Evolutionary conservation across 2,113 vertebrate species (phyloP).

Genomic region (Gymnobelideus leadbeateri): DNA sequence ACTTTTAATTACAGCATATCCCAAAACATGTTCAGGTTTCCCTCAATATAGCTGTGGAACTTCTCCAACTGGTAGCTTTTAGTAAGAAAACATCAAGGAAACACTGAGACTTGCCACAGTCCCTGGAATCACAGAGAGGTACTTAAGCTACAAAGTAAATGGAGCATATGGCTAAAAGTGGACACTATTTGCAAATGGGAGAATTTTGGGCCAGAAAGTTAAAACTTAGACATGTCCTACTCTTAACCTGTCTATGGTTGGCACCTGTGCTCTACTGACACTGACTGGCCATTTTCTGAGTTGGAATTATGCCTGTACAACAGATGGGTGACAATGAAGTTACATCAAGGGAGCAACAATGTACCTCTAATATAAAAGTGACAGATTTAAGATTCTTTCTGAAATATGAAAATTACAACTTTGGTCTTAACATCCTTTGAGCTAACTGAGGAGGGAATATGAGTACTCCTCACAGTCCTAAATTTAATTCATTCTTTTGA

Average conservation of each 20-base stretch:
- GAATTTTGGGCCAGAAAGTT: slow-evolving; percentile 75
- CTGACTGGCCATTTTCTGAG: slow-evolving; percentile 66
- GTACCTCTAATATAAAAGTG: slow-evolving; percentile 81
- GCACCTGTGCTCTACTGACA: slow-evolving; percentile 73
- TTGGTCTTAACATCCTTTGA: slow-evolving; percentile 61
- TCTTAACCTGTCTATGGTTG: slow-evolving; percentile 73
- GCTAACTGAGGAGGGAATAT: slow-evolving; percentile 50
- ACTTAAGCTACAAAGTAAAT: slow-evolving; percentile 56
- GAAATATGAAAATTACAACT: slow-evolving; percentile 31
- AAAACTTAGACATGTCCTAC: fast-evolving
- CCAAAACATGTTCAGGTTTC: background rate
- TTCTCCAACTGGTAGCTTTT: background rate
- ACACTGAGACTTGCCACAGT: background rate
- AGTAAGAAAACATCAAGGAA: background rate
- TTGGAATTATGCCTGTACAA: slow-evolving; percentile 72
- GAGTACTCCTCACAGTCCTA: background rate
- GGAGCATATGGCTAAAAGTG: slow-evolving; percentile 80
- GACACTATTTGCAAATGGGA: slow-evolving; percentile 81
- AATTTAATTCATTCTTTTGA: background rate
- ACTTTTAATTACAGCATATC: background rate
- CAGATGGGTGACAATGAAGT: slow-evolving; percentile 76
- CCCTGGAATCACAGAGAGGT: background rate
- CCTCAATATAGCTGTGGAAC: background rate
- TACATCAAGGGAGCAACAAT: slow-evolving; percentile 78
- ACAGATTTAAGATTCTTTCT: slow-evolving; percentile 71